A percentile compares a stretch with the other conserved stretches of the same genome.
These are phyloP conservation scores for Threskiornis aethiopicus DNA, from an alignment of 2,797 vertebrate species.

Conservation along the genomic window DNA sequence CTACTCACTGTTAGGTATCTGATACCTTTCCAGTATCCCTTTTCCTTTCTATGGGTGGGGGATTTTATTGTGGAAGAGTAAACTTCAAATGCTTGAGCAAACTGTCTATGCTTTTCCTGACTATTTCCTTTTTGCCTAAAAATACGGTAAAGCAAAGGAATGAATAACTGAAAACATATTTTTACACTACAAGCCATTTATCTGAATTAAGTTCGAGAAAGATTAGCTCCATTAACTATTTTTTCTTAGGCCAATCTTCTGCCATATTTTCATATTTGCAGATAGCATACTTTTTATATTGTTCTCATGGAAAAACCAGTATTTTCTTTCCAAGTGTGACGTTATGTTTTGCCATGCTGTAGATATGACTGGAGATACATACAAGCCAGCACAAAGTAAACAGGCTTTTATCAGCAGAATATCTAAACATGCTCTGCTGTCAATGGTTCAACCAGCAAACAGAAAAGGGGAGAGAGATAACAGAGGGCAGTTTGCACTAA, in stretches of 20 bases:
- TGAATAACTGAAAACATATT: neutral
- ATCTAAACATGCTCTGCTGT: neutral
- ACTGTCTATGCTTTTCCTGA: neutral
- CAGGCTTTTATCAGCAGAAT: constrained; percentile 30
- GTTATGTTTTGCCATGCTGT: neutral
- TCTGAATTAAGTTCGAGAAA: neutral
- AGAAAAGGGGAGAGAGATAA: constrained; percentile 6
- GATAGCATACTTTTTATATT: neutral
- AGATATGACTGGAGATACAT: neutral
- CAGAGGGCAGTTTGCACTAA: neutral
- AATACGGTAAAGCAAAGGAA: neutral
- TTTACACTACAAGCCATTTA: neutral
- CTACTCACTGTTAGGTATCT: neutral
- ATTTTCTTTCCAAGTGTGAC: neutral
- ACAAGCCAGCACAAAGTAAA: constrained; percentile 9
- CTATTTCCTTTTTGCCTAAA: neutral
- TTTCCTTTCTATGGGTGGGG: neutral
- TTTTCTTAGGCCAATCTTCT: neutral
- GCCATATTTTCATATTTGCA: neutral
- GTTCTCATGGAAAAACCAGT: neutral
- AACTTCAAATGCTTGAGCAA: neutral
- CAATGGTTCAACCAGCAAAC: neutral
- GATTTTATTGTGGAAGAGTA: neutral
- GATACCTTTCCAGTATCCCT: neutral
- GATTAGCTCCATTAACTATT: neutral